Evolutionary conservation across 1,140 invertebrate genomes (phyloP).

Genomic region (Lordiphosa mommai): DNA sequence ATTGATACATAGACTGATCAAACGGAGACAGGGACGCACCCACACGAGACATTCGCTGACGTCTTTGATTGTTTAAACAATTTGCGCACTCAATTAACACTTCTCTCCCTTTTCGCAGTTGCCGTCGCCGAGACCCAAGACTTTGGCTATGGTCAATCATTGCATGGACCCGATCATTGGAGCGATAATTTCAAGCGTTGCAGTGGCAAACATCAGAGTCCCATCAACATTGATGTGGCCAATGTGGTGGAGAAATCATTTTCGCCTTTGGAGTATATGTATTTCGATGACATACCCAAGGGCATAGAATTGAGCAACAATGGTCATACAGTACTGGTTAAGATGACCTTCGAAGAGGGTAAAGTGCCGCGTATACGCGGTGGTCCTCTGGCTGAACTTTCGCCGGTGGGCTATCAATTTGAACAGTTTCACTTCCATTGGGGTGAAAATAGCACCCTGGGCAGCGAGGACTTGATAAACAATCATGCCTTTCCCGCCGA

Average conservation of each 20-base stretch:
- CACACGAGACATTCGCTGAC: conserved; percentile 1
- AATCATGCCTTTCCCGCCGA: conserved; percentile 87
- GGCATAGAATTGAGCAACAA: conserved; percentile 85
- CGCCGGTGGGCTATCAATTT: conserved; percentile 85
- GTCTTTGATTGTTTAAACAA: not conserved
- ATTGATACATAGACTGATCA: conserved; percentile 10
- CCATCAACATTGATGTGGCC: conserved; percentile 89
- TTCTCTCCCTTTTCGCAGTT: conserved; percentile 13
- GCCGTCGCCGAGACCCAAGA: conserved; percentile 22
- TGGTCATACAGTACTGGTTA: conserved; percentile 86
- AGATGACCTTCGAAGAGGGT: conserved; percentile 80
- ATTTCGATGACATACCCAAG: conserved; percentile 82
- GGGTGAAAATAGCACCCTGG: conserved; percentile 89
- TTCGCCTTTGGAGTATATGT: conserved; percentile 81
- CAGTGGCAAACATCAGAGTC: conserved; percentile 89
- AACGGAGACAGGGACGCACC: not conserved
- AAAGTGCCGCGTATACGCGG: conserved; percentile 82
- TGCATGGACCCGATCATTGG: conserved; percentile 85
- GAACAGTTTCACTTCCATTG: conserved; percentile 89
- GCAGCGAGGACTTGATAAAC: conserved; percentile 94
- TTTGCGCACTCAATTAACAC: not conserved
- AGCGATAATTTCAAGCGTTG: conserved; percentile 85
- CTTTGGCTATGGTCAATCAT: conserved; percentile 71
- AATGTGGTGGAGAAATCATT: conserved; percentile 81
- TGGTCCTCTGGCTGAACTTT: conserved; percentile 82